Evolutionary conservation across 2,113 vertebrate species (phyloP), one percentile per base, ranked within the genome.

Genomic region (Hippocampus abdominalis): DNA sequence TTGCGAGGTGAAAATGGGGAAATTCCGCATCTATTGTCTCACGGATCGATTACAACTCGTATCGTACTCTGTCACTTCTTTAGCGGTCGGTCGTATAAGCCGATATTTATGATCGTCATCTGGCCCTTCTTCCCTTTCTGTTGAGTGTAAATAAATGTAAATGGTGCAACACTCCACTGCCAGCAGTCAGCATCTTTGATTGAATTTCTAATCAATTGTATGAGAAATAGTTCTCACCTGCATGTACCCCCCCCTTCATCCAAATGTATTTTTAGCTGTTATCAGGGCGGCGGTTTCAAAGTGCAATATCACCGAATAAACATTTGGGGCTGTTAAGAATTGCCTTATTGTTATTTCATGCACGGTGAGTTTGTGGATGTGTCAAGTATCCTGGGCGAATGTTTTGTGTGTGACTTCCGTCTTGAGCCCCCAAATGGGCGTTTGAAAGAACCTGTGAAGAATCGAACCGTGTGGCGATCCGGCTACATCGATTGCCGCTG

Each of bases 221-320:
- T 60, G 66, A 68, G 36, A 75, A 68, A 67, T 73, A 25, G 69
- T 76, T 39, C 65, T 48, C 48, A 65, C 53, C 73, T 25, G 63
- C 51, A 25, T 72, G 53, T 48, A 25, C 61, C 48, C 25, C 36
- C 27, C 62, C 72, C 66, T 77, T 78, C 59, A 76, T 72, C 69
- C 42, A 23, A 60, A 71, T 68, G 69, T 64, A 40, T 77, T 69
- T 83, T 66, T 61, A 54, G 62, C 78, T 61, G 64, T 75, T 75
- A 68, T 75, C 65, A 56, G 20, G 20, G 46, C 16, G 46, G 16
- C 46, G 18, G 18, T 51, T 51, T n/a, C 49, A 51, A 86, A 83
- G 88, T 88, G 87, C 83, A 89, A 89, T 87, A 81, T 80, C 64
- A 69, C 73, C 5, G 51, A 88, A 89, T 89, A 87, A 89, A 89